Evolutionary conservation across 2,113 vertebrate genomes (phyloP), one percentile per base, ranked within the genome.

Genomic region (Engystomops pustulosus): DNA sequence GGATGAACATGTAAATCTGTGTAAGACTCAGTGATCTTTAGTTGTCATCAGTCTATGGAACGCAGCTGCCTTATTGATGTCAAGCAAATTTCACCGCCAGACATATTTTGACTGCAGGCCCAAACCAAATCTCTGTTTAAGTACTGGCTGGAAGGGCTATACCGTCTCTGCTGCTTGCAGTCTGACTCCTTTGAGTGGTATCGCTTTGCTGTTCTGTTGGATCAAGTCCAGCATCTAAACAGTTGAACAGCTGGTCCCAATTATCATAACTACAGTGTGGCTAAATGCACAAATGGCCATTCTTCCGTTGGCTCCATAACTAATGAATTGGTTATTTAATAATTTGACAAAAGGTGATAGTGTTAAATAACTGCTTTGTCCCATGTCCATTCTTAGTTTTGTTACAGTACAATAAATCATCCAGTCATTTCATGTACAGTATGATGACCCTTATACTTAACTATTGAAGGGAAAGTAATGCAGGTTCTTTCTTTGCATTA

Each of bases 161-260:
- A 77, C 34, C 45, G 78, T 25, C 62, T 11, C 74, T 79, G 38
- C 58, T 70, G 62, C 75, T 58, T 78, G 30, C 60, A 79, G 62
- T 79, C 83, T 70, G 72, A 69, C 45, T 53, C 32, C 44, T 84
- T 82, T 68, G 45, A 68, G 60, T 38, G 51, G 81, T 78, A 76
- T 85, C 62, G 49, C 47, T 85, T 85, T 69, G 4, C 74, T 55
- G 62, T 85, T 70, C 70, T 32, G 20, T 79, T 78, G 83, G 83
- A 79, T 58, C 62, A 58, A 45, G 8, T 92, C 87, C 87, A 89
- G 88, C 88, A 89, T 89, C 87, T 86, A 81, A 87, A 80, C 80
- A 88, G 58, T 32, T 0, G 53, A 91, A 89, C 92, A 94, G 88
- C 88, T 93, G 93, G 89, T 91, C 67, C 86, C 80, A 91, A 90